These are phyloP conservation scores for Neotoxoptera formosana DNA, from an alignment of 1,140 invertebrate species.

Conservation along the genomic window DNA sequence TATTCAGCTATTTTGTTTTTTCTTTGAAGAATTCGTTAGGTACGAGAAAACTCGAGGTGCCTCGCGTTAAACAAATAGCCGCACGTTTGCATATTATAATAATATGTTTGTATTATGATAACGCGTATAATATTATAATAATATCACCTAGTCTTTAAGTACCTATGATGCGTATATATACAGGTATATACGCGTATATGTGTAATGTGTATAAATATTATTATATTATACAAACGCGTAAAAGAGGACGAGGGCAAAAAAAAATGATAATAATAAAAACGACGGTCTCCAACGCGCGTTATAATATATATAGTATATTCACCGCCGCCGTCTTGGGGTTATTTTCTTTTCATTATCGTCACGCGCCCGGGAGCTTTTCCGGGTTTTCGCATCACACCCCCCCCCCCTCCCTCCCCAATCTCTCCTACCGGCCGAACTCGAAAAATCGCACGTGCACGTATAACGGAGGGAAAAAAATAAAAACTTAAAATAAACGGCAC, in stretches of 20 bases:
- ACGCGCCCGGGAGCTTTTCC: conserved; percentile 37
- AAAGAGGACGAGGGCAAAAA: not conserved
- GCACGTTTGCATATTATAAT: not conserved
- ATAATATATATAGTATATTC: not conserved
- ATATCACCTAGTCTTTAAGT: conserved; percentile 4
- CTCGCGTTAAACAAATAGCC: not conserved
- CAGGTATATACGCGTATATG: not conserved
- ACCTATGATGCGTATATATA: not conserved
- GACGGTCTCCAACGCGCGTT: not conserved
- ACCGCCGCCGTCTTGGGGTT: conserved; percentile 28
- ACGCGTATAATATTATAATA: conserved; percentile 1
- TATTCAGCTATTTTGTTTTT: not conserved
- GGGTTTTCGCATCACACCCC: not conserved
- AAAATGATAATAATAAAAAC: conserved; percentile 17
- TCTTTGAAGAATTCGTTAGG: not conserved
- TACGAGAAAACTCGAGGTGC: not conserved
- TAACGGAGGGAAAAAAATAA: not conserved
- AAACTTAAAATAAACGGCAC: conserved; percentile 15
- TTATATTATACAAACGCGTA: not conserved
- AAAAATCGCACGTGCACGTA: conserved; percentile 1
- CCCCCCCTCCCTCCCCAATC: not conserved
- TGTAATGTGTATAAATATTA: not conserved
- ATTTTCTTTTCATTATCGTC: conserved; percentile 57
- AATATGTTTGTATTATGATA: not conserved
- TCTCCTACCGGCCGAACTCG: not conserved